Percentiles rank a stretch among this genome's conserved stretches.
Conservation (phyloP, 37 sponge, comb jelly and placozoan genomes). For the Ephydatia muelleri region DNA sequence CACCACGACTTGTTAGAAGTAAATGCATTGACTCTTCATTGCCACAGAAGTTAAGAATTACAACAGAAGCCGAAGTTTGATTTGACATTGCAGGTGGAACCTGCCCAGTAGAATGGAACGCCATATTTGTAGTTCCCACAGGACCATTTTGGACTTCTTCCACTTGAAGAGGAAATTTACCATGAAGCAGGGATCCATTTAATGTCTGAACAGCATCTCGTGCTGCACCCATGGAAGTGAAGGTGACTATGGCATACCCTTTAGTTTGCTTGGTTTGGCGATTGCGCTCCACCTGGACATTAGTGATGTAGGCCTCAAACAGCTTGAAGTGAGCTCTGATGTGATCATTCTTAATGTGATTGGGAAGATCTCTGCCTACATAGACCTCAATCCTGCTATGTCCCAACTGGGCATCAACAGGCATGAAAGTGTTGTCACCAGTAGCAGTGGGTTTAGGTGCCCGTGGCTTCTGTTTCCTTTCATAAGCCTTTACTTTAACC, state of each 20-base stretch:
- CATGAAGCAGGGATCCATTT: slow-evolving; percentile 18
- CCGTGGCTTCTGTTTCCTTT: neutral
- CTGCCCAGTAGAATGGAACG: neutral
- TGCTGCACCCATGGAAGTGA: slow-evolving; percentile 21
- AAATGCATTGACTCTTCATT: neutral
- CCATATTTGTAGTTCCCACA: neutral
- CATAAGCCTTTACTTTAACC: neutral
- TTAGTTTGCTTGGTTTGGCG: slow-evolving; percentile 9
- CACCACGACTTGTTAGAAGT: neutral
- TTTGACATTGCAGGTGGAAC: neutral
- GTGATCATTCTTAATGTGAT: slow-evolving; percentile 19
- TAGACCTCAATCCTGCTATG: slow-evolving; percentile 1
- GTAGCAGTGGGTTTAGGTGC: neutral
- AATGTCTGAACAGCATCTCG: neutral
- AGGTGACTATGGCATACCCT: slow-evolving; percentile 38
- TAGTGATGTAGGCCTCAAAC: slow-evolving; percentile 5
- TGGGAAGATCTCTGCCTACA: slow-evolving; percentile 18
- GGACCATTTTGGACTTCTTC: neutral
- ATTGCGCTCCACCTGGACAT: slow-evolving; percentile 15
- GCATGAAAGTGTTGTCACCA: neutral
- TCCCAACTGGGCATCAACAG: neutral
- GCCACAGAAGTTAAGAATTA: neutral
- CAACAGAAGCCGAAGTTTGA: neutral
- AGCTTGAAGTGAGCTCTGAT: slow-evolving; percentile 20
- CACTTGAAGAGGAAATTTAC: neutral